Evolutionary conservation across 2,888 invertebrate species (phyloP).

Genomic region (Heliconius sara): DNA sequence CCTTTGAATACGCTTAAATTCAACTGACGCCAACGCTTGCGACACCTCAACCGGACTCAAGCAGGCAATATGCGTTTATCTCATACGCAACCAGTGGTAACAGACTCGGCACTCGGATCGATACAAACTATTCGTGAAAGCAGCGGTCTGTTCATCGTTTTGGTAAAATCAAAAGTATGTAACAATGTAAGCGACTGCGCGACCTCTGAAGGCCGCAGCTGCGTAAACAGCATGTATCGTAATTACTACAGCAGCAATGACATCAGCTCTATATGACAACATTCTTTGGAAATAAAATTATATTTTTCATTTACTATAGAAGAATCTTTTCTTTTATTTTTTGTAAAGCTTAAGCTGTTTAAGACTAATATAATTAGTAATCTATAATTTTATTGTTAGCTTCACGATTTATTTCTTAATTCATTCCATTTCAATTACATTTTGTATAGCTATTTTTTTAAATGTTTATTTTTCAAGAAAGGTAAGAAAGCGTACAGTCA

Average conservation of each 20-base stretch:
- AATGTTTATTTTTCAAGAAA: neutral
- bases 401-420: no score
- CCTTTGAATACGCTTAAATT: conserved; percentile 63
- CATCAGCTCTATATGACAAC: conserved; percentile 60
- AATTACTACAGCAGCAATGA: conserved; percentile 69
- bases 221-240: conserved; percentile 65
- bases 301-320: neutral
- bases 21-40: conserved; percentile 73
- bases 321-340: neutral
- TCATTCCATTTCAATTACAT: neutral
- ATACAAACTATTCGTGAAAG: conserved; percentile 52
- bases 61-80: conserved; percentile 64
- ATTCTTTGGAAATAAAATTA: conserved; percentile 20
- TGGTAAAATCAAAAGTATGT: conserved; percentile 49
- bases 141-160: conserved; percentile 42
- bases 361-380: neutral
- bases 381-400: neutral
- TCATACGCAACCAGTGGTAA: conserved; percentile 50
- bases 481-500: neutral
- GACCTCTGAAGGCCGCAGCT: conserved; percentile 80
- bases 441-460: neutral
- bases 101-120: conserved; percentile 40
- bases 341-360: neutral
- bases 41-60: conserved; percentile 67
- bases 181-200: conserved; percentile 58